Percentiles rank a stretch among this genome's conserved stretches.
Evolutionary conservation across 2,797 vertebrate species (phyloP).

Genomic region (Sebastes kiyomatsui): DNA sequence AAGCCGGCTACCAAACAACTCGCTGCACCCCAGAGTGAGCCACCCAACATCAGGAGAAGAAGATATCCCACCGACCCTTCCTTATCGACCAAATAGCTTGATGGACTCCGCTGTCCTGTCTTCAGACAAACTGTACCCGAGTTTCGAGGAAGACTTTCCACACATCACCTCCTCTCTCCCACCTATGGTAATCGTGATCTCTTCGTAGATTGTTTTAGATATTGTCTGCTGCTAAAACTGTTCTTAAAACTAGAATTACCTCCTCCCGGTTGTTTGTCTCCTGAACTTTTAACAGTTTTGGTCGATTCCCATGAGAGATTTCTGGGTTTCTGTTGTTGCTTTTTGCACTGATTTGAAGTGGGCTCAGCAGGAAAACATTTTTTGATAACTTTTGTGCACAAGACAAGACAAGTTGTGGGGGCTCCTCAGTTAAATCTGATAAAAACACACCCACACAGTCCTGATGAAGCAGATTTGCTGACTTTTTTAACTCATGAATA

Average conservation of each 20-base stretch:
- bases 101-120: neutral
- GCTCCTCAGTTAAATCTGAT: neutral
- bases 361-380: neutral
- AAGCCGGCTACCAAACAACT: neutral
- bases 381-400: neutral
- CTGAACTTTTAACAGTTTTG: neutral
- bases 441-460: neutral
- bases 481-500: neutral
- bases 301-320: neutral
- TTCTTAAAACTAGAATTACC: neutral
- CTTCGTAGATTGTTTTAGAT: neutral
- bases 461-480: neutral
- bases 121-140: conserved; percentile 67
- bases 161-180: neutral
- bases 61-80: conserved; percentile 50
- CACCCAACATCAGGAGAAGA: conserved; percentile 10
- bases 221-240: neutral
- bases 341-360: neutral
- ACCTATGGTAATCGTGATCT: conserved; percentile 49
- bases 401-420: neutral
- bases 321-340: neutral
- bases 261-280: neutral
- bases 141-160: conserved; percentile 48
- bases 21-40: neutral
- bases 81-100: conserved; percentile 33